phyloP scores from a whole-genome alignment of 2,888 invertebrate species.

The Adelognathus sp. region DNA sequence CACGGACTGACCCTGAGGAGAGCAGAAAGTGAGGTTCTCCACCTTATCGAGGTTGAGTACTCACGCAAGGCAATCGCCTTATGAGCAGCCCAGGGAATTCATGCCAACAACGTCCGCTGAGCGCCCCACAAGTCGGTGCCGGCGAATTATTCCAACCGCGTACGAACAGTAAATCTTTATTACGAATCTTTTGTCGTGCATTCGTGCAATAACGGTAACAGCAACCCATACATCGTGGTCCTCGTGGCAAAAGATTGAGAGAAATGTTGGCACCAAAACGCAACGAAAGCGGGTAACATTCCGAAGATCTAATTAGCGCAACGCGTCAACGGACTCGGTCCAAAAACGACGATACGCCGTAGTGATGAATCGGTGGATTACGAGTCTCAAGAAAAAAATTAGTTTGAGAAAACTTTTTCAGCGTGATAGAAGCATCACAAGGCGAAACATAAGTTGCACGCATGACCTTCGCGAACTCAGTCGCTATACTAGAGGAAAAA shows the following conservation, averaged over 20 bases:
- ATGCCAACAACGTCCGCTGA: not conserved
- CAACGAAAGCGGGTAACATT: conserved; percentile 42
- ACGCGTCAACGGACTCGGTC: not conserved
- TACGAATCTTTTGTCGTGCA: conserved; percentile 66
- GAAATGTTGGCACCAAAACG: conserved; percentile 38
- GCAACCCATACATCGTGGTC: conserved; percentile 18
- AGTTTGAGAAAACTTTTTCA: not conserved
- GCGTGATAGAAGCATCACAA: not conserved
- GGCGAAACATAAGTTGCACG: not conserved
- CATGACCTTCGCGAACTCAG: not conserved
- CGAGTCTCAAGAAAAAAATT: not conserved
- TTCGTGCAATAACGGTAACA: conserved; percentile 54
- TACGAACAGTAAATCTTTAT: conserved; percentile 69
- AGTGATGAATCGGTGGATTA: conserved; percentile 39
- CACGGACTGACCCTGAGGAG: not conserved
- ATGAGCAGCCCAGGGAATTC: not conserved
- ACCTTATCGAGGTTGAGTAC: not conserved
- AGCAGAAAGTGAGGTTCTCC: not conserved
- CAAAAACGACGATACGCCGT: conserved; percentile 19
- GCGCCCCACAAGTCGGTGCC: too few relatives aligned
- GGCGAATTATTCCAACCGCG: conserved; percentile 70
- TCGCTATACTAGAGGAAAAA: not conserved
- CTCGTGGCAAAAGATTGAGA: conserved; percentile 6
- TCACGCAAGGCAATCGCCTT: not conserved
- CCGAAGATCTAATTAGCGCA: conserved; percentile 3